These are phyloP conservation scores for Crocidura indochinensis DNA, from an alignment of 2,797 vertebrate genomes.

Conservation along the genomic window DNA sequence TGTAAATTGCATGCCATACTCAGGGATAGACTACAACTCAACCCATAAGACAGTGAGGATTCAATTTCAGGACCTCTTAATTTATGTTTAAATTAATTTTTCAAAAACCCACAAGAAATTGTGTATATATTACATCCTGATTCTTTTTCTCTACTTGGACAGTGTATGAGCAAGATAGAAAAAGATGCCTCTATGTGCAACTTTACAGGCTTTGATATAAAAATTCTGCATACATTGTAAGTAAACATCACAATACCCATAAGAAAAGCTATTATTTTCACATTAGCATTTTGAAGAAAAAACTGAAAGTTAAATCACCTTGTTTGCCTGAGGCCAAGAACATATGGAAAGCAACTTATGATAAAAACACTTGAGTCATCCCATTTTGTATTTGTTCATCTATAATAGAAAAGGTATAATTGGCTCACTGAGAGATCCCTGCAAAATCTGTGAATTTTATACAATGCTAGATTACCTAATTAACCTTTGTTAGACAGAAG, in stretches of 20 bases:
- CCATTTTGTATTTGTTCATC: neutral
- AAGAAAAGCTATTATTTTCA: constrained; percentile 60
- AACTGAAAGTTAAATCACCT: constrained; percentile 53
- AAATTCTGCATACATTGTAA: constrained; percentile 65
- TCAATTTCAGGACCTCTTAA: neutral
- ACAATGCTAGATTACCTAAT: constrained; percentile 28
- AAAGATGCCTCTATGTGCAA: neutral
- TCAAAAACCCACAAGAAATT: neutral
- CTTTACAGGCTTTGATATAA: constrained; percentile 42
- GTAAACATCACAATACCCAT: constrained; percentile 18
- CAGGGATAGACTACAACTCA: neutral
- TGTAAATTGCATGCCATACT: neutral
- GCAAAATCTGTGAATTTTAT: neutral
- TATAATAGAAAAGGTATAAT: neutral
- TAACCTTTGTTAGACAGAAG: neutral
- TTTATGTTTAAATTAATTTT: constrained; percentile 5
- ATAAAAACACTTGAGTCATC: constrained; percentile 17
- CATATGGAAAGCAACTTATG: constrained; percentile 21
- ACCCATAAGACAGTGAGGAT: no score
- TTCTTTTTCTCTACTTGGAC: constrained; percentile 8
- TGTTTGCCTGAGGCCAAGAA: constrained; percentile 42
- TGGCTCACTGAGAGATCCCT: neutral
- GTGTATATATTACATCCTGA: neutral
- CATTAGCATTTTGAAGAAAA: constrained; percentile 12
- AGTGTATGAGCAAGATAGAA: neutral